Evolutionary conservation across 2,888 invertebrate species (phyloP), one percentile per base, ranked within the genome.

Genomic region (Sinohyriopsis cumingii): DNA sequence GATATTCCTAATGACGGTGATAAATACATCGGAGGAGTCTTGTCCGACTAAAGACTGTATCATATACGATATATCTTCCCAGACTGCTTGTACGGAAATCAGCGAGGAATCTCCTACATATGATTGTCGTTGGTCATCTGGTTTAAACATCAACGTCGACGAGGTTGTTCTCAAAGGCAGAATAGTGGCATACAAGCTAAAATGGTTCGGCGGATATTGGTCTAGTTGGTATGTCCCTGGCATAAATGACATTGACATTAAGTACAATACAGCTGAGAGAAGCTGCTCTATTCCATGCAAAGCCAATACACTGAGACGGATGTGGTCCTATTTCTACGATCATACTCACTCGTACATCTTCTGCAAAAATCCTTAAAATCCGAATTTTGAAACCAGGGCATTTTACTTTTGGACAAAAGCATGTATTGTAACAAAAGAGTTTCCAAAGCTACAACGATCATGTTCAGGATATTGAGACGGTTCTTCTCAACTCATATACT

Each of bases 301-400:
- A 18, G 55, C 22, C 54, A 72, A 72, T 20, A 55, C 67, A 9
- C 24, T 75, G 59, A 59, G 70, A 57, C 54, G 75, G 24, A 55
- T 59, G 65, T 72, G 67, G 69, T 64, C 65, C 18, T 64, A 59
- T 19, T 75, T 75, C 64, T 70, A 70, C 54, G 75, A 76, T 25
- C 75, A 76, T 53, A 71, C 25, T 3, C 75, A 75, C 60, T 69
- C 59, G 33, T 72, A 59, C 59, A 75, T 75, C 45, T 54, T 75
- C 55, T 75, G 72, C 60, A 56, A 65, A 45, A 45, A 45, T 45
- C 45, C 9, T 45, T 45, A 45, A 45, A 45, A 45, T 45, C 15
- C 9, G 12, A 15, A 45, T 12, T 45, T 12, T 12, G 45, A 15
- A 45, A 45, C 15, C 45, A 45, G 12, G 45, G 15, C 3, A 45